Evolutionary conservation across 30 jellyfish, hydroid and myxozoan genomes (phyloP).

Genomic region (Calvadosia cruxmelitensis): DNA sequence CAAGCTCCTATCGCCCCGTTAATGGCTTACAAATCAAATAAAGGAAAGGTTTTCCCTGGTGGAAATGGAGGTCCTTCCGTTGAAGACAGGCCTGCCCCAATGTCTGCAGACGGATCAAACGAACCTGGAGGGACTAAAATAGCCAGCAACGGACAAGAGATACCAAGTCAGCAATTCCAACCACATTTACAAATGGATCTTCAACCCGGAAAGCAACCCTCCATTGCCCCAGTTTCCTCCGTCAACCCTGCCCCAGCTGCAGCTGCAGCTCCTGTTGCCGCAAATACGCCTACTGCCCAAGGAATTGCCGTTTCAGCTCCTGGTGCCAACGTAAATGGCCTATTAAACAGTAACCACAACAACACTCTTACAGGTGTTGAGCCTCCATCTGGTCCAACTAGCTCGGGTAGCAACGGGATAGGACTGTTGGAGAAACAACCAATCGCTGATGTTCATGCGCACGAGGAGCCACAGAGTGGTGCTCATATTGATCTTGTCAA

Average conservation of each 20-base stretch:
- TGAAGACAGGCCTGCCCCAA: slow-evolving; percentile 20
- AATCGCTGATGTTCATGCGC: neutral
- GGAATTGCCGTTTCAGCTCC: neutral
- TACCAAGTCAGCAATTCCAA: neutral
- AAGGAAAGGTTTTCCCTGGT: slow-evolving; percentile 18
- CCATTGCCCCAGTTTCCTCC: neutral
- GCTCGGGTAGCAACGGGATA: neutral
- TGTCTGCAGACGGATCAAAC: neutral
- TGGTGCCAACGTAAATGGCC: neutral
- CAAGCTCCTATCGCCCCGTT: neutral
- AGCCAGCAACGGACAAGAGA: neutral
- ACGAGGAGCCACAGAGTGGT: neutral
- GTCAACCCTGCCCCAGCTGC: neutral
- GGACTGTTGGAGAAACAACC: neutral
- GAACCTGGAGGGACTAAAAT: neutral
- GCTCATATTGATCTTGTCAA: neutral
- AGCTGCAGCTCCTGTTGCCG: neutral
- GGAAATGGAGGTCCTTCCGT: slow-evolving; percentile 32
- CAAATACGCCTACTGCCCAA: neutral
- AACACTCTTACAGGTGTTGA: neutral
- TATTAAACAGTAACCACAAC: neutral
- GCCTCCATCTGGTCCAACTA: neutral
- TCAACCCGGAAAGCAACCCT: neutral
- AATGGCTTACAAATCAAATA: neutral
- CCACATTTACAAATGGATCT: neutral